phyloP scores from a whole-genome alignment of 2,888 invertebrate genomes.

The Acheta domesticus region DNA sequence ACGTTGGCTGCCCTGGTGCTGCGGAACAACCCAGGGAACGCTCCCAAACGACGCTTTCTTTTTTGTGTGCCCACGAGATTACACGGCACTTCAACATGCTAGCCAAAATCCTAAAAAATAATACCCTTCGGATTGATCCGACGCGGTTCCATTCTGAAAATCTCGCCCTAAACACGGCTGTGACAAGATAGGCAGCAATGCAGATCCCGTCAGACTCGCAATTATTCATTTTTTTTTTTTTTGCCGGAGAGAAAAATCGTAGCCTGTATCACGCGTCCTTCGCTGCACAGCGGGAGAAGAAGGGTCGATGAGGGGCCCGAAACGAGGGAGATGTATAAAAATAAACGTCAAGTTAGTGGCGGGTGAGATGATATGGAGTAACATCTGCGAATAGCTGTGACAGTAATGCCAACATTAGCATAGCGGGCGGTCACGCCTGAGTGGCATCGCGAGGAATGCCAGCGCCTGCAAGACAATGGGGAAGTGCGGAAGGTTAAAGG shows the following conservation, averaged over 20 bases:
- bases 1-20: no score
- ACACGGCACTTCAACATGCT: no score
- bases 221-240: neutral
- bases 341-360: neutral
- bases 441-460: neutral
- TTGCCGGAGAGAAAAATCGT: neutral
- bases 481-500: neutral
- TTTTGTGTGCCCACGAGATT: no score
- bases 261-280: neutral
- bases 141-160: no score
- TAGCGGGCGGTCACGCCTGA: neutral
- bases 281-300: neutral
- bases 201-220: neutral
- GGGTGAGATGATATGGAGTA: neutral
- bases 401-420: conserved; percentile 9
- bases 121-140: no score
- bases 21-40: no score
- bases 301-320: neutral
- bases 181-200: no score
- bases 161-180: no score
- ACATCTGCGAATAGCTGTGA: neutral
- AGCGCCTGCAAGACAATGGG: neutral
- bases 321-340: neutral
- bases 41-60: no score
- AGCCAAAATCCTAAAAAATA: no score